Percentiles rank a stretch among this genome's conserved stretches.
phyloP scores from a whole-genome alignment of 30 jellyfish, hydroid and myxozoan species.

The Aurelia aurita region DNA sequence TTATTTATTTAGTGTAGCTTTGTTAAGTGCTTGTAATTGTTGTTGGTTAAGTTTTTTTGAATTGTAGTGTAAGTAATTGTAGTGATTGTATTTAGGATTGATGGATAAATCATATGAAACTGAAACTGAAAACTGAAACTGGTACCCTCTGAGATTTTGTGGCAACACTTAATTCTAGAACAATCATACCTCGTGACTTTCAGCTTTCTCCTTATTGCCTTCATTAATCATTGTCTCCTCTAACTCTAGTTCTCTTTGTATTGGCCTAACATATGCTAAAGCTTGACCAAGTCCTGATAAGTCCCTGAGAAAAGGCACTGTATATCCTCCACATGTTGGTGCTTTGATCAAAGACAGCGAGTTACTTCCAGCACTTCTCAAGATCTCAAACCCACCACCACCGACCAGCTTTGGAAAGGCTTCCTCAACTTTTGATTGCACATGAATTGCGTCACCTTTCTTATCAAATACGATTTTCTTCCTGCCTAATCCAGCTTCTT shows the following conservation, averaged over 20 bases:
- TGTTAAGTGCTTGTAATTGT: no score
- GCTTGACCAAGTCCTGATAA: constrained; percentile 26
- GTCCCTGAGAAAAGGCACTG: constrained; percentile 12
- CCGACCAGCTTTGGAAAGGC: not conserved
- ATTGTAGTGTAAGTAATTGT: no score
- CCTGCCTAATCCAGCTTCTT: constrained; percentile 1
- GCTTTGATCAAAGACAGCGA: not conserved
- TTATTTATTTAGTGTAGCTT: no score
- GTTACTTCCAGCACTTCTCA: not conserved
- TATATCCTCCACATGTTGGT: constrained; percentile 10
- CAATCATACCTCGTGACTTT: constrained; percentile 15
- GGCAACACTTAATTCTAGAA: no score
- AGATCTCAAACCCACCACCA: constrained; percentile 2
- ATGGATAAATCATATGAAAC: no score
- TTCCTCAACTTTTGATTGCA: not conserved
- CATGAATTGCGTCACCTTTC: not conserved
- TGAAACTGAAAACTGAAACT: no score
- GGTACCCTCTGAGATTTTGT: no score
- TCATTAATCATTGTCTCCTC: not conserved
- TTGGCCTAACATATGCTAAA: constrained; percentile 21
- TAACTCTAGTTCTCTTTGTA: not conserved
- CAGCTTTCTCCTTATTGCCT: not conserved
- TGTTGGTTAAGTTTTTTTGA: no score
- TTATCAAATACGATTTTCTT: not conserved
- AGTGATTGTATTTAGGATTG: no score